phyloP scores from a whole-genome alignment of 2,797 vertebrate species.

The Sparus aurata region DNA sequence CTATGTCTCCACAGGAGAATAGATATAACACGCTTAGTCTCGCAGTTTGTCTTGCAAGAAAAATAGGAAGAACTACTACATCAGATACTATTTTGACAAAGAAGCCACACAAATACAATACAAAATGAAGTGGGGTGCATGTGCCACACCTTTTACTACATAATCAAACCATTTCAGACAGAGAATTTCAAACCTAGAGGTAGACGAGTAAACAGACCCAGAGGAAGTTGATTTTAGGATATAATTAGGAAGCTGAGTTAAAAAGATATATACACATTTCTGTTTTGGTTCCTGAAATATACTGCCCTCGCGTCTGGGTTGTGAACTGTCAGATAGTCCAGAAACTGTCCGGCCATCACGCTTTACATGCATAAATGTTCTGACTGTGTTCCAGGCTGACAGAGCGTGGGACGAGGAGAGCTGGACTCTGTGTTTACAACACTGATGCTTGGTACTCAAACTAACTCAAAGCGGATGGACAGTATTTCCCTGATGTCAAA shows the following conservation, averaged over 20 bases:
- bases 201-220: background rate
- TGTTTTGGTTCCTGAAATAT: background rate
- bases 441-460: too few relatives aligned
- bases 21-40: constrained; percentile 4
- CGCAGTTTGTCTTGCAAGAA: background rate
- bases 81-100: background rate
- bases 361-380: background rate
- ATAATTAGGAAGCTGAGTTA: background rate
- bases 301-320: too few relatives aligned
- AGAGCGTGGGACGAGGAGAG: too few relatives aligned
- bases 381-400: too few relatives aligned
- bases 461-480: too few relatives aligned
- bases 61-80: background rate
- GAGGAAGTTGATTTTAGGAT: too few relatives aligned
- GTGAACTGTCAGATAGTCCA: background rate
- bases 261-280: background rate
- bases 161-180: background rate
- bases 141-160: background rate
- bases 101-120: background rate
- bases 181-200: background rate
- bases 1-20: background rate
- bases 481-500: too few relatives aligned
- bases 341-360: background rate
- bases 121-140: background rate
- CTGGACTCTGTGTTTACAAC: too few relatives aligned